These are phyloP conservation scores for Anas platyrhynchos DNA, from an alignment of 2,113 vertebrate genomes.

Conservation along the genomic window DNA sequence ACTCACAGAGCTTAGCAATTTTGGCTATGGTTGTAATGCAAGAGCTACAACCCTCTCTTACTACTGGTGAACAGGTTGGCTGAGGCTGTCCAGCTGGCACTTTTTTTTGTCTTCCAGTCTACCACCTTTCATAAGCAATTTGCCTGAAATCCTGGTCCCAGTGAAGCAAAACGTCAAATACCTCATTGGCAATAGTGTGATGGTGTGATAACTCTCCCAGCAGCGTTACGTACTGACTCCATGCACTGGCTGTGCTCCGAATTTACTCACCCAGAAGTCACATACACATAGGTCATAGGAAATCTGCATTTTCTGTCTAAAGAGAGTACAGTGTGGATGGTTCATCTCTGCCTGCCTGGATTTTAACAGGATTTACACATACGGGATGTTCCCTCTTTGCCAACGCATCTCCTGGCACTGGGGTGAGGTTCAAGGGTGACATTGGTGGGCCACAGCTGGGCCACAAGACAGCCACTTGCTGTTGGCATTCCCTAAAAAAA, in stretches of 20 bases:
- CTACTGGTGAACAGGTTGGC: neutral
- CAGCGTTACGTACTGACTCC: neutral
- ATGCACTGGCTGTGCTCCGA: neutral
- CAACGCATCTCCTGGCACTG: neutral
- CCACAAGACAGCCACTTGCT: neutral
- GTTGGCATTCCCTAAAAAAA: neutral
- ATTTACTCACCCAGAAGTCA: neutral
- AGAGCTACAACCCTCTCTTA: neutral
- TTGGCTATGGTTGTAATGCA: neutral
- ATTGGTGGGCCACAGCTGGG: neutral
- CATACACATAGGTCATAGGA: fast-evolving
- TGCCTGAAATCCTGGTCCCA: neutral
- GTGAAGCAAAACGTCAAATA: neutral
- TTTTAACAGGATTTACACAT: neutral
- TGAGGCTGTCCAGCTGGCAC: neutral
- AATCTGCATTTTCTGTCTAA: neutral
- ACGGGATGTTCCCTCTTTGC: neutral
- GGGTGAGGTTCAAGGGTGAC: neutral
- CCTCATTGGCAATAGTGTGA: neutral
- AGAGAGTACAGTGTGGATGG: neutral
- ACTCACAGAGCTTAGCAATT: neutral
- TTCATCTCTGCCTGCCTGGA: neutral
- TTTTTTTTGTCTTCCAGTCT: neutral
- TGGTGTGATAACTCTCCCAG: neutral
- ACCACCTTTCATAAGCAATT: neutral